Evolutionary conservation across 1,140 invertebrate genomes (phyloP).

Genomic region (Hetaerina americana): DNA sequence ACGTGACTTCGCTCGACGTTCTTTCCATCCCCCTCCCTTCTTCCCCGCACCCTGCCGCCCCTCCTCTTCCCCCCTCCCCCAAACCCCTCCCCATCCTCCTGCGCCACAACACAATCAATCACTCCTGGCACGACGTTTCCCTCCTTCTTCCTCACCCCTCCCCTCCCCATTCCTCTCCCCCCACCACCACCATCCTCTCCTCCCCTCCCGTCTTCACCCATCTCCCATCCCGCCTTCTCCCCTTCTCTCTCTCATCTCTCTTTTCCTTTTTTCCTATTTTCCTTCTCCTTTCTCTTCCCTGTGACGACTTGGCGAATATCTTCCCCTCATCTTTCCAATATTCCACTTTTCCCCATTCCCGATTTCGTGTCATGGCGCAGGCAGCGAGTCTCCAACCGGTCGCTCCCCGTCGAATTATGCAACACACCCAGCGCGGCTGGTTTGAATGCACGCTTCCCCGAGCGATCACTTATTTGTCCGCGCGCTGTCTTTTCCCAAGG

Average conservation of each 20-base stretch:
- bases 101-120: neutral
- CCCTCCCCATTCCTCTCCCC: neutral
- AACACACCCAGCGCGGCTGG: no score
- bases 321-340: neutral
- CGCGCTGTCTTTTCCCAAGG: no score
- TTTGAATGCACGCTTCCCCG: no score
- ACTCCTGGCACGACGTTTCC: conserved; percentile 1
- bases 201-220: neutral
- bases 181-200: neutral
- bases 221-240: neutral
- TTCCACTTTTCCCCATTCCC: neutral
- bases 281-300: neutral
- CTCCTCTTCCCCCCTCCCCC: neutral
- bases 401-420: no score
- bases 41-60: neutral
- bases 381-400: no score
- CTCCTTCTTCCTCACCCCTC: neutral
- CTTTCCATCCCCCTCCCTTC: neutral
- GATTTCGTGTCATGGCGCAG: no score
- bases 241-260: neutral
- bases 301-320: neutral
- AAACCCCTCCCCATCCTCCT: neutral
- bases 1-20: neutral
- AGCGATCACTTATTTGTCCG: no score
- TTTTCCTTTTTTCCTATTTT: conserved; percentile 1